A percentile compares a stretch with the other conserved stretches of the same genome.
Conservation (phyloP, 1,140 invertebrate species). For the Bactericera cockerelli region DNA sequence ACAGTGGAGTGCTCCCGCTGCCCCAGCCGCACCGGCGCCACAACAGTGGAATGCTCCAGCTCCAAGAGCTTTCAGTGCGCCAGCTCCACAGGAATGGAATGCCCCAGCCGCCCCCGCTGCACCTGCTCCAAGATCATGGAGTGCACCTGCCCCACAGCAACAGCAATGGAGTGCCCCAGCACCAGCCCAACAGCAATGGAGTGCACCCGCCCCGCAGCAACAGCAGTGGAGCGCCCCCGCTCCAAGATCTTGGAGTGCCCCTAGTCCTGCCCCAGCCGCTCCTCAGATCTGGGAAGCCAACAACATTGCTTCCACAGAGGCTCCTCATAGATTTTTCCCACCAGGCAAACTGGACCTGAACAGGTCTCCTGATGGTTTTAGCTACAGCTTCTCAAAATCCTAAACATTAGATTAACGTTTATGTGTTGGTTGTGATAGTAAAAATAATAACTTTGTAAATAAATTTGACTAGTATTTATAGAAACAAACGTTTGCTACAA, state of each 20-base stretch:
- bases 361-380: conserved; percentile 66
- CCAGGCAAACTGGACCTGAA: conserved; percentile 67
- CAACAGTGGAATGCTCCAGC: conserved; percentile 10
- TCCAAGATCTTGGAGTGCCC: background rate
- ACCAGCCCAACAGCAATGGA: background rate
- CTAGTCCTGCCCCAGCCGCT: background rate
- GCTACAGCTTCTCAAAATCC: conserved; percentile 57
- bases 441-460: conserved; percentile 7
- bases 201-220: conserved; percentile 1
- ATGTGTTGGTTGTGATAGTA: conserved; percentile 4
- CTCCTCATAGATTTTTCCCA: conserved; percentile 54
- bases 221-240: background rate
- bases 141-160: background rate
- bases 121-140: background rate
- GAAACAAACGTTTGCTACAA: no score
- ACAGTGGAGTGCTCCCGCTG: conserved; percentile 6
- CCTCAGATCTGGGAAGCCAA: background rate
- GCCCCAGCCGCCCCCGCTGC: conserved; percentile 2
- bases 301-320: conserved; percentile 39
- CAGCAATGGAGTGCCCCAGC: background rate
- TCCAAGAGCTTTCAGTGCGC: background rate
- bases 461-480: background rate
- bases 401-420: conserved; percentile 11
- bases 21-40: background rate
- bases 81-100: background rate